Conservation (phyloP, 2,888 invertebrate genomes). For the Torymus aiolomorphi region DNA sequence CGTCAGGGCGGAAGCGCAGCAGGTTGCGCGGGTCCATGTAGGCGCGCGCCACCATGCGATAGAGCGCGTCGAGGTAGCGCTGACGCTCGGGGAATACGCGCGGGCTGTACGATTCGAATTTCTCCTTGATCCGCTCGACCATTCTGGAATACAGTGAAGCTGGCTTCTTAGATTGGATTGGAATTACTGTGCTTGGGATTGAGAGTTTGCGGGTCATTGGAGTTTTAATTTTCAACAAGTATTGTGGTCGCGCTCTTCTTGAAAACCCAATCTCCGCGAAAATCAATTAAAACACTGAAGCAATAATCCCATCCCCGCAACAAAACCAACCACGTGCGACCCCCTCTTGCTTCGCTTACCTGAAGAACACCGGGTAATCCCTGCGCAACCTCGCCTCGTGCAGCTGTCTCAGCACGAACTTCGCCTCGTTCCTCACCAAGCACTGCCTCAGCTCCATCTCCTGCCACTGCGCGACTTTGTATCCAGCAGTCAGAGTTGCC, state of each 20-base stretch:
- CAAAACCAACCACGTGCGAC: too few relatives aligned
- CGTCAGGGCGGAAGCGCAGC: slow-evolving; percentile 38
- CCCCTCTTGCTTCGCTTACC: slow-evolving; percentile 54
- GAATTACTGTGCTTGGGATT: too few relatives aligned
- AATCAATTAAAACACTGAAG: too few relatives aligned
- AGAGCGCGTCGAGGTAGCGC: slow-evolving; percentile 72
- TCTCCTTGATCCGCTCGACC: slow-evolving; percentile 74
- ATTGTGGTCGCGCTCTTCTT: too few relatives aligned
- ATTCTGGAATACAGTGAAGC: slow-evolving; percentile 51
- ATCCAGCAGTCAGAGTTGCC: slow-evolving; percentile 67
- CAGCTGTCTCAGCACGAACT: slow-evolving; percentile 70
- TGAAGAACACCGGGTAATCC: slow-evolving; percentile 66
- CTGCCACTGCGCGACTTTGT: slow-evolving; percentile 66
- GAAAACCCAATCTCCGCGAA: too few relatives aligned
- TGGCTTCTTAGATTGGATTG: background rate
- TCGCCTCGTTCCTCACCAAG: slow-evolving; percentile 72
- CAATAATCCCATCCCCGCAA: too few relatives aligned
- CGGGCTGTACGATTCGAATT: slow-evolving; percentile 73
- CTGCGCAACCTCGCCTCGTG: slow-evolving; percentile 66
- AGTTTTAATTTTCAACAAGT: too few relatives aligned
- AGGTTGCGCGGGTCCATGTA: slow-evolving; percentile 75
- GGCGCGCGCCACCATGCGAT: slow-evolving; percentile 73
- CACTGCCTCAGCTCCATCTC: slow-evolving; percentile 69
- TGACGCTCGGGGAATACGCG: slow-evolving; percentile 74
- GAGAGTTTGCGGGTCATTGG: too few relatives aligned